A percentile compares a stretch with the other conserved stretches of the same genome.
phyloP scores from a whole-genome alignment of 2,888 invertebrate genomes.

The Abrostola tripartita region DNA sequence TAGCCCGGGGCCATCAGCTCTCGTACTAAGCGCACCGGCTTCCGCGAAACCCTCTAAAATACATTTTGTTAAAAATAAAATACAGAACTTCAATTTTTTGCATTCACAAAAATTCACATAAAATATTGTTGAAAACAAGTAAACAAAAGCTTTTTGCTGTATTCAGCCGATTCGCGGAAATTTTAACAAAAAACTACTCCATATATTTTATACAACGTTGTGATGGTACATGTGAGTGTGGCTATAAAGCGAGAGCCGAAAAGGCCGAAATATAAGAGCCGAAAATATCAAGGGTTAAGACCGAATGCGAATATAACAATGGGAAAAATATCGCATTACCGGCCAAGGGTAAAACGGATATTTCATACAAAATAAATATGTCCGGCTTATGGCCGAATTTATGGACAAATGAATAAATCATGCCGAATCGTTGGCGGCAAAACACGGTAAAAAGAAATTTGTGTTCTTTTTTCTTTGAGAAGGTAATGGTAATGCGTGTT shows the following conservation, averaged over 20 bases:
- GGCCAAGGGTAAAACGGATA: constrained; percentile 62
- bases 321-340: constrained; percentile 69
- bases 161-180: constrained; percentile 15
- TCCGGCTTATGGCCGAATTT: constrained; percentile 61
- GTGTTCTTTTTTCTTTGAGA: constrained; percentile 24
- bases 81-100: not conserved
- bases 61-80: not conserved
- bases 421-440: constrained; percentile 43
- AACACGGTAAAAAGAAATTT: constrained; percentile 45
- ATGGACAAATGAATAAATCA: constrained; percentile 62
- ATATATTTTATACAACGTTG: constrained; percentile 1
- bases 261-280: constrained; percentile 58
- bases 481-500: constrained; percentile 12
- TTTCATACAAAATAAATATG: constrained; percentile 67
- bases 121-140: constrained; percentile 36
- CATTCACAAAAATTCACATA: constrained; percentile 4
- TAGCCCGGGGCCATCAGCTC: not conserved
- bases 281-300: constrained; percentile 68
- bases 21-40: not conserved
- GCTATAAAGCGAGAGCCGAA: constrained; percentile 31
- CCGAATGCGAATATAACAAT: constrained; percentile 68
- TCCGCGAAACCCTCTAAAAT: not conserved
- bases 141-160: constrained; percentile 21
- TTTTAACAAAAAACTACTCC: constrained; percentile 15
- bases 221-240: constrained; percentile 23